A percentile compares a stretch with the other conserved stretches of the same genome.
Evolutionary conservation across 2,113 vertebrate species (phyloP).

Genomic region (Apeltes quadracus): DNA sequence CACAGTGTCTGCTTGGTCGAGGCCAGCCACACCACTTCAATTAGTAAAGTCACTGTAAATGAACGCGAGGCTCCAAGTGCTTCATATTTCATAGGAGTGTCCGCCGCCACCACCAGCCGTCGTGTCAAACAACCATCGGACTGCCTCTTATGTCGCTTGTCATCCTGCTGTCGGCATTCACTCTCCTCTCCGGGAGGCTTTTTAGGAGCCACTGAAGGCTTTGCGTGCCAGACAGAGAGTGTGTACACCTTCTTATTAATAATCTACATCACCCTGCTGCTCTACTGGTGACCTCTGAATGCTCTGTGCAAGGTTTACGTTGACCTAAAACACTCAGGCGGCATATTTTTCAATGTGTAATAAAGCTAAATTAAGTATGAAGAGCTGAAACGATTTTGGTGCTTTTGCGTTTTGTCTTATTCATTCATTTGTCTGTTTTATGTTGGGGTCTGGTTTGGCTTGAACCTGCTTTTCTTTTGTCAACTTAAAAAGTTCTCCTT

Average conservation of each 20-base stretch:
- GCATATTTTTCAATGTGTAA: background rate
- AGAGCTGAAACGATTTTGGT: background rate
- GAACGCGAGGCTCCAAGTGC: conserved; percentile 34
- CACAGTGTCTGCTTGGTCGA: conserved; percentile 16
- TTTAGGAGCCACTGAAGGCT: conserved; percentile 36
- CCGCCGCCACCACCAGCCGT: conserved; percentile 16
- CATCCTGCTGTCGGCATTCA: conserved; percentile 36
- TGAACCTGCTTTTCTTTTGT: background rate
- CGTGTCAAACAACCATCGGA: conserved; percentile 1
- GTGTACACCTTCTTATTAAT: conserved; percentile 65
- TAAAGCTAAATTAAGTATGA: background rate
- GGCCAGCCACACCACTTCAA: conserved; percentile 29
- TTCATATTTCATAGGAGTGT: conserved; percentile 67
- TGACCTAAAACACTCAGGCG: conserved; percentile 4
- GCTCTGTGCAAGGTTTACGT: conserved; percentile 21
- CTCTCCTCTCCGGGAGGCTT: conserved; percentile 38
- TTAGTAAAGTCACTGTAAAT: conserved; percentile 55
- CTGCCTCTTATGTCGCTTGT: conserved; percentile 29
- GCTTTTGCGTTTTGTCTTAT: background rate
- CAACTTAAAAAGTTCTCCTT: background rate
- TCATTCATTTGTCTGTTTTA: background rate
- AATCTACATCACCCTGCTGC: conserved; percentile 50
- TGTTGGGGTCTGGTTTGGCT: background rate
- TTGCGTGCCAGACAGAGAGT: conserved; percentile 58
- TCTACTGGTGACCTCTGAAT: conserved; percentile 26